These are phyloP conservation scores for Agrochola macilenta DNA, from an alignment of 2,888 invertebrate genomes.

Conservation along the genomic window DNA sequence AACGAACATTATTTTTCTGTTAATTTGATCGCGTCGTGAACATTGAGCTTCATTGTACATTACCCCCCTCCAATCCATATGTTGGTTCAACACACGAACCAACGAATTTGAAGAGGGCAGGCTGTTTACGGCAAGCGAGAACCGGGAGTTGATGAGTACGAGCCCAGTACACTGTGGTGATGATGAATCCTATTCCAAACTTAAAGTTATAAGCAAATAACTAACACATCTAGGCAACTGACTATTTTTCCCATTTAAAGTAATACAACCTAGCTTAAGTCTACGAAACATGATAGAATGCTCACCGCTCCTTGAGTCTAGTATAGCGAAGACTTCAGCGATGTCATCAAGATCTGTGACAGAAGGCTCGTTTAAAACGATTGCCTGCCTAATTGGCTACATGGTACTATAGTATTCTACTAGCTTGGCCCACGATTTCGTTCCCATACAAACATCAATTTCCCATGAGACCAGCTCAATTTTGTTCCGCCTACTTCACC, in stretches of 20 bases:
- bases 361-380: constrained; percentile 35
- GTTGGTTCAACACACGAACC: not conserved
- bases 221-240: not conserved
- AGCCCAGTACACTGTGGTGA: not conserved
- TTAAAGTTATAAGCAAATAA: constrained; percentile 1
- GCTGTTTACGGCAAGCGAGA: no score
- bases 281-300: constrained; percentile 32
- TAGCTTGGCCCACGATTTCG: not conserved
- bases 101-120: not conserved
- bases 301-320: constrained; percentile 49
- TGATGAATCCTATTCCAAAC: not conserved
- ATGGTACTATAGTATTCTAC: not conserved
- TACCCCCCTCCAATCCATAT: not conserved
- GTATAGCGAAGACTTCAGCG: constrained; percentile 38
- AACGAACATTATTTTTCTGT: not conserved
- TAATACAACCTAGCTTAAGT: not conserved
- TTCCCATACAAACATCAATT: not conserved
- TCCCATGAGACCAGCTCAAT: not conserved
- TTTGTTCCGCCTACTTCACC: not conserved
- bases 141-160: not conserved
- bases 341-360: constrained; percentile 55
- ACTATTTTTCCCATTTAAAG: not conserved
- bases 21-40: not conserved
- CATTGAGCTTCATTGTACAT: not conserved
- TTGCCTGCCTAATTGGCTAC: not conserved